phyloP scores from a whole-genome alignment of 2,888 invertebrate species.

The Phengaris arion region DNA sequence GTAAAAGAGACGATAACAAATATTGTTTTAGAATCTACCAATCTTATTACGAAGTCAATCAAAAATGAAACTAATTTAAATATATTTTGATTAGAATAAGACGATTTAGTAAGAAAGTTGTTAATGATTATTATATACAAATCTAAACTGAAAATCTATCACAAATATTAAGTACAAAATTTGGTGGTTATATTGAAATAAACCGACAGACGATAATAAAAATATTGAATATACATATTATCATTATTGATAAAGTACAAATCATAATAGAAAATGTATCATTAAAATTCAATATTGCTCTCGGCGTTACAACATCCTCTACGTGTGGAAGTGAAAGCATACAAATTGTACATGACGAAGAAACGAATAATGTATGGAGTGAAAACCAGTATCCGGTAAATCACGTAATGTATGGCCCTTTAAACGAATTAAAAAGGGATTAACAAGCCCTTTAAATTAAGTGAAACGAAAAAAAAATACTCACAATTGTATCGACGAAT shows the following conservation, averaged over 20 bases:
- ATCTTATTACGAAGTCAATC: background rate
- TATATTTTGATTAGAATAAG: background rate
- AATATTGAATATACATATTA: background rate
- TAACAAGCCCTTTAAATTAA: background rate
- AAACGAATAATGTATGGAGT: constrained; percentile 39
- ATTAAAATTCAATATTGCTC: constrained; percentile 20
- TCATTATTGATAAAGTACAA: constrained; percentile 21
- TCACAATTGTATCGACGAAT: background rate
- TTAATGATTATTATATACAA: no score
- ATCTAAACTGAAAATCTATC: no score
- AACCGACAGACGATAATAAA: background rate
- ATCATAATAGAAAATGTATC: constrained; percentile 12
- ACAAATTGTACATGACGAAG: constrained; percentile 60
- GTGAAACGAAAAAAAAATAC: background rate
- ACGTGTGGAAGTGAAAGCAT: constrained; percentile 61
- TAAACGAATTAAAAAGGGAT: constrained; percentile 5
- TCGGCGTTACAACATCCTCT: constrained; percentile 52
- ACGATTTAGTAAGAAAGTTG: background rate
- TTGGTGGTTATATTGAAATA: background rate
- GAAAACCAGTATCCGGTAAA: constrained; percentile 38
- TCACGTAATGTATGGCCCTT: constrained; percentile 10
- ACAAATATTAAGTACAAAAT: background rate
- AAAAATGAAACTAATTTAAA: background rate
- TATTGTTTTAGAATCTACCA: background rate
- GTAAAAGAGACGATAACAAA: background rate